Conservation (phyloP, 2,113 vertebrate species). For the Odobenus rosmarus region DNA sequence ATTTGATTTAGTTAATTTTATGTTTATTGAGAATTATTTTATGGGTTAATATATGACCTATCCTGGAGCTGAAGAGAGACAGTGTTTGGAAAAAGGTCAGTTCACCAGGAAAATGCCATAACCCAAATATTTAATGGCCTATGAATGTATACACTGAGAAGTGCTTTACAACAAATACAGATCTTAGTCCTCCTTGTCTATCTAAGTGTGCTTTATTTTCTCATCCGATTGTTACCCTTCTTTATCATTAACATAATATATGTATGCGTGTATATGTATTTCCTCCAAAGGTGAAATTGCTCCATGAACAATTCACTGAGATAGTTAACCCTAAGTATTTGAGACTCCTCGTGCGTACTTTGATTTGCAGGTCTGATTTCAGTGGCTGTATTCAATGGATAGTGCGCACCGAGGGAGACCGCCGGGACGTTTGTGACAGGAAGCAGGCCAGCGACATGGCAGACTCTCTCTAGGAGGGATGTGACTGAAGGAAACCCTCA, state of each 20-base stretch:
- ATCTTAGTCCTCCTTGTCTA: rapidly evolving
- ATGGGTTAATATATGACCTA: background rate
- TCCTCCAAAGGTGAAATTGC: background rate
- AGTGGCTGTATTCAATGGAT: rapidly evolving
- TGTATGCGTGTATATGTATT: rapidly evolving
- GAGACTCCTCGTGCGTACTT: background rate
- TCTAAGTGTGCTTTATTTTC: background rate
- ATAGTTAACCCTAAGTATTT: background rate
- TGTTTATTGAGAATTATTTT: background rate
- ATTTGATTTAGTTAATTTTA: background rate
- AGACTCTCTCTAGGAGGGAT: background rate
- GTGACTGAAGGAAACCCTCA: too few species aligned
- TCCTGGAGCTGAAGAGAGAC: background rate
- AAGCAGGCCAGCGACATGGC: background rate
- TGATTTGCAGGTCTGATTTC: background rate
- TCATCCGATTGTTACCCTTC: too few species aligned
- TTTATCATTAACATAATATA: background rate
- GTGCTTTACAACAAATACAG: background rate
- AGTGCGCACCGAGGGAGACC: rapidly evolving
- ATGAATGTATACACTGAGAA: rapidly evolving
- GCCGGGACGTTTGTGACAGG: background rate
- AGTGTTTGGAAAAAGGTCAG: background rate
- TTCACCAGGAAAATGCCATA: background rate
- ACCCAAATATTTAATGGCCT: background rate
- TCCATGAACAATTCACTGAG: background rate